Conservation (phyloP, 2,113 vertebrate species). For the Chloropsis cyanopogon region DNA sequence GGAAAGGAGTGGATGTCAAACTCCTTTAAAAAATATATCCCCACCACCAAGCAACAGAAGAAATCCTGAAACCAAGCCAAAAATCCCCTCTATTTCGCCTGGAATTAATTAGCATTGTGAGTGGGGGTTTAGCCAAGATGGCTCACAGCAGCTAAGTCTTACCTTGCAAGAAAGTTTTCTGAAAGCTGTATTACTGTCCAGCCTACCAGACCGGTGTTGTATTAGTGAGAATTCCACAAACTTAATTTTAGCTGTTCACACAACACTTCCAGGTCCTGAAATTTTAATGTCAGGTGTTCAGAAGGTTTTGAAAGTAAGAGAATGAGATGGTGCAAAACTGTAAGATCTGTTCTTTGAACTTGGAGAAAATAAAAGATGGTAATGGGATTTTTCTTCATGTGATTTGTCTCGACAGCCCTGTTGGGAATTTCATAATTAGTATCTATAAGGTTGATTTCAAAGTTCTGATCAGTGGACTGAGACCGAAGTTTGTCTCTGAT, state of each 20-base stretch:
- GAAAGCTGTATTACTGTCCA: neutral
- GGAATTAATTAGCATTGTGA: constrained; percentile 56
- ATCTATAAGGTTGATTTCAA: neutral
- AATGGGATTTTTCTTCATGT: neutral
- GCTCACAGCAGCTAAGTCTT: constrained; percentile 40
- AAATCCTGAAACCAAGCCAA: neutral
- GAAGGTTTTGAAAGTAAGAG: neutral
- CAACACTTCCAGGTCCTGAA: neutral
- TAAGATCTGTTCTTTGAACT: neutral
- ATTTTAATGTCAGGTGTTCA: neutral
- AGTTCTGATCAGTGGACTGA: neutral
- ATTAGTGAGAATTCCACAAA: neutral
- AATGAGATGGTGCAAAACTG: neutral
- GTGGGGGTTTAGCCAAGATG: constrained; percentile 21
- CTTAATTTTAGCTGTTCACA: neutral
- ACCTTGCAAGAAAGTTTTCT: constrained; percentile 30
- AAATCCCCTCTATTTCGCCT: constrained; percentile 47
- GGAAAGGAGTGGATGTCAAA: constrained; percentile 70
- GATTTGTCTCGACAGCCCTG: neutral
- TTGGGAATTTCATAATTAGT: neutral
- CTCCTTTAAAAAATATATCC: neutral
- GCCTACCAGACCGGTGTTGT: neutral
- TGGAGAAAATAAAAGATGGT: neutral
- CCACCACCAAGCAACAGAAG: neutral
- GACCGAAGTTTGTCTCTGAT: neutral